A percentile compares a stretch with the other conserved stretches of the same genome.
These are phyloP conservation scores for Cephus spinipes DNA, from an alignment of 2,888 invertebrate genomes.

Conservation along the genomic window DNA sequence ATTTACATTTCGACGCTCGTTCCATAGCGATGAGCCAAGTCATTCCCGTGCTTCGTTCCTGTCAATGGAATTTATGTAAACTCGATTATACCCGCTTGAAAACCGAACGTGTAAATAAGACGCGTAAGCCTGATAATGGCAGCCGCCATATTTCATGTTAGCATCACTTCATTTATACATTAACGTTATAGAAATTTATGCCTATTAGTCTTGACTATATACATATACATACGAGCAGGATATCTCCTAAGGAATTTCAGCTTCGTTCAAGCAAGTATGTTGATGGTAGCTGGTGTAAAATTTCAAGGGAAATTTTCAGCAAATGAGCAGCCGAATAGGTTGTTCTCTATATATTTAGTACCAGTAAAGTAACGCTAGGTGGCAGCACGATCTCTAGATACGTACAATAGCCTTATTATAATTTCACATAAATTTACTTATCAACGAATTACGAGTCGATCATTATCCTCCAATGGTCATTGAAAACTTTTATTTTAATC, in stretches of 20 bases:
- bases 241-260: neutral
- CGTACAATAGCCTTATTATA: too few relatives aligned
- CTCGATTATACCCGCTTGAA: neutral
- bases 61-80: neutral
- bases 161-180: neutral
- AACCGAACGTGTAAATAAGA: neutral
- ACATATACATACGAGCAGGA: neutral
- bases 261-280: neutral
- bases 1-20: neutral
- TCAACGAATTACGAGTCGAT: too few relatives aligned
- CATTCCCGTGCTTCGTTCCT: neutral
- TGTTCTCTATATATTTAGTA: neutral
- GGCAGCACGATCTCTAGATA: too few relatives aligned
- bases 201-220: neutral
- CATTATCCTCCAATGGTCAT: too few relatives aligned
- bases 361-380: too few relatives aligned
- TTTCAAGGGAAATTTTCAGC: neutral
- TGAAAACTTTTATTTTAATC: too few relatives aligned
- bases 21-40: too few relatives aligned
- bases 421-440: too few relatives aligned
- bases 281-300: neutral
- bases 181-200: neutral
- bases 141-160: neutral
- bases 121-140: neutral
- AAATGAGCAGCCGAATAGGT: neutral